Conservation (phyloP, 2,797 vertebrate genomes). For the Macropus fuliginosus region DNA sequence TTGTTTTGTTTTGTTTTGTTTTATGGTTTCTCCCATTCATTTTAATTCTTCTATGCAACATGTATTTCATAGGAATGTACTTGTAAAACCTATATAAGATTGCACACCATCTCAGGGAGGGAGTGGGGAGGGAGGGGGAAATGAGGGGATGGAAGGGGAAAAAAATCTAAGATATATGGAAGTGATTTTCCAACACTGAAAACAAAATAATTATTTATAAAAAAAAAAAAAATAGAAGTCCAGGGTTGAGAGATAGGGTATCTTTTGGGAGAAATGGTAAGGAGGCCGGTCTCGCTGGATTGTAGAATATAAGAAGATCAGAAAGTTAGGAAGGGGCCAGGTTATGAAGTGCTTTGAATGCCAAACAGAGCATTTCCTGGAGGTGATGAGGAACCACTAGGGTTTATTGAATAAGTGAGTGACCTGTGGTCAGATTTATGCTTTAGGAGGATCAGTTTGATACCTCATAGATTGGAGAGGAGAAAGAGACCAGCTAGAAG, state of each 20-base stretch:
- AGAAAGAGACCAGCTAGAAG: background rate
- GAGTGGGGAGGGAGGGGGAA: no score
- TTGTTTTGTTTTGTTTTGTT: no score
- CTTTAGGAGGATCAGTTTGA: background rate
- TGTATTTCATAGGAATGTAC: no score
- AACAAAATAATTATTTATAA: no score
- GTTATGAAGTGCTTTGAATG: background rate
- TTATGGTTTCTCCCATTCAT: no score
- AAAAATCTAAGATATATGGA: no score
- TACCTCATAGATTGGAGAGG: background rate
- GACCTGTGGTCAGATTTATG: background rate
- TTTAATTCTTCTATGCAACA: no score
- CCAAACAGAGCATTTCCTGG: background rate
- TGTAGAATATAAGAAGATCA: background rate
- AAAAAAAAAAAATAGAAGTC: background rate
- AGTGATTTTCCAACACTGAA: no score
- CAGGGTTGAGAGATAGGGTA: background rate
- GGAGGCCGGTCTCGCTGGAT: background rate
- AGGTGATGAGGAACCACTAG: background rate
- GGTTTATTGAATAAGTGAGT: background rate
- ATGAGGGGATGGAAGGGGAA: no score
- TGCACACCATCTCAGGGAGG: no score
- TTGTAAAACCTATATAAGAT: no score
- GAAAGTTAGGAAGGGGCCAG: background rate
- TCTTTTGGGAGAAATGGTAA: background rate